Evolutionary conservation across 2,113 vertebrate genomes (phyloP).

Genomic region (Rhinoderma darwinii): DNA sequence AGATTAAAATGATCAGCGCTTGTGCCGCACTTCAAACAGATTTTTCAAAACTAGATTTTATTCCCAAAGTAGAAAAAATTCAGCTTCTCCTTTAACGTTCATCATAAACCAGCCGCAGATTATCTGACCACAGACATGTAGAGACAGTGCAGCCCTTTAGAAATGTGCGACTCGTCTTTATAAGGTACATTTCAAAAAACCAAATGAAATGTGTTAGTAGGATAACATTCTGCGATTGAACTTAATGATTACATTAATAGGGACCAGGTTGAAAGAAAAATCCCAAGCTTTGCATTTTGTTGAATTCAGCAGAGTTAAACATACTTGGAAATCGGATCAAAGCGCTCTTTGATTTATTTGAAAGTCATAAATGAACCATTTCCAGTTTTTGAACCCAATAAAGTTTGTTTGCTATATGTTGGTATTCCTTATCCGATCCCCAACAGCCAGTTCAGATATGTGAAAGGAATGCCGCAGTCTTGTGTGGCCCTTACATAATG

Average conservation of each 20-base stretch:
- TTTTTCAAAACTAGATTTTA: constrained; percentile 26
- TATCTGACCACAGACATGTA: constrained; percentile 32
- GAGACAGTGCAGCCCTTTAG: not conserved
- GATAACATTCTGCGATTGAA: constrained; percentile 64
- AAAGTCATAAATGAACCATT: constrained; percentile 81
- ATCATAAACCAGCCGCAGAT: not conserved
- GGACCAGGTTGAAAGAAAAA: constrained; percentile 70
- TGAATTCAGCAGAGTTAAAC: constrained; percentile 70
- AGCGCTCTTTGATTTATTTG: constrained; percentile 78
- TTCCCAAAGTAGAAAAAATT: constrained; percentile 35
- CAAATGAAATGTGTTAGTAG: constrained; percentile 67
- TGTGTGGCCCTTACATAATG: constrained; percentile 60
- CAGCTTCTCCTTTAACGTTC: constrained; percentile 1
- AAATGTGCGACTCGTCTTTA: constrained; percentile 64
- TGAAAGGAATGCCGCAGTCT: constrained; percentile 79
- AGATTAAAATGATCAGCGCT: constrained; percentile 24
- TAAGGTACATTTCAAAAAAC: constrained; percentile 64
- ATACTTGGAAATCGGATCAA: constrained; percentile 78
- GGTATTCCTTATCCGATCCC: constrained; percentile 67
- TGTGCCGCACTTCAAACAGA: constrained; percentile 43
- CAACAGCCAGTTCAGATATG: constrained; percentile 82
- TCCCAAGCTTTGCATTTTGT: constrained; percentile 67
- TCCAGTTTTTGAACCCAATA: constrained; percentile 72
- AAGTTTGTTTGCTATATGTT: constrained; percentile 74
- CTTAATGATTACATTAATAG: constrained; percentile 69